A percentile compares a stretch with the other conserved stretches of the same genome.
phyloP scores from a whole-genome alignment of 92 coral and sea anemone species.

The Nematostella vectensis region DNA sequence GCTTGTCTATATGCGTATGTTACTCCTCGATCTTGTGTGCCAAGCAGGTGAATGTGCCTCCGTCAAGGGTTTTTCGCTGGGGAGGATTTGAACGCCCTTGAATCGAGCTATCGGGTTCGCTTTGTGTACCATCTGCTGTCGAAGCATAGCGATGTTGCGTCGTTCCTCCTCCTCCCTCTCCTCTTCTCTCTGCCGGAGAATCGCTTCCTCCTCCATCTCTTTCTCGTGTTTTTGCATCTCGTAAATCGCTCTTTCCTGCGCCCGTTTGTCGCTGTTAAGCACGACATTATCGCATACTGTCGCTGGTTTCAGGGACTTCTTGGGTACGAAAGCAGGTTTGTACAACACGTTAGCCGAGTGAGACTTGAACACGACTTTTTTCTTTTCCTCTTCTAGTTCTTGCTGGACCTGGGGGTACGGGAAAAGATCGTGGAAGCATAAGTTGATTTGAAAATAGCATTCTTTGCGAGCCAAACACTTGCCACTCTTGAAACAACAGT shows the following conservation, averaged over 20 bases:
- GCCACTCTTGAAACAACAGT: too few relatives aligned
- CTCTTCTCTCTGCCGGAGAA: conserved; percentile 46
- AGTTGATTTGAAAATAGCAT: background rate
- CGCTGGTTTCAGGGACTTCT: conserved; percentile 69
- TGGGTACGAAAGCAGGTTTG: conserved; percentile 79
- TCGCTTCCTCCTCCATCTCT: conserved; percentile 48
- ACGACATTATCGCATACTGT: conserved; percentile 78
- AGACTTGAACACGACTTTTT: conserved; percentile 73
- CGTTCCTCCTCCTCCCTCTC: conserved; percentile 74
- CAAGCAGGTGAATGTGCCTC: conserved; percentile 78
- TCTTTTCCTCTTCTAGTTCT: conserved; percentile 59
- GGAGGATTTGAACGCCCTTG: conserved; percentile 46
- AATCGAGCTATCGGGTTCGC: conserved; percentile 79
- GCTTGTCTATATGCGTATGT: conserved; percentile 36
- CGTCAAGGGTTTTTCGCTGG: conserved; percentile 70
- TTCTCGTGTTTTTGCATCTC: conserved; percentile 66
- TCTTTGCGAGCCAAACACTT: background rate
- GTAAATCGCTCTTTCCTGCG: conserved; percentile 66
- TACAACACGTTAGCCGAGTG: conserved; percentile 66
- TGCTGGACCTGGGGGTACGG: conserved; percentile 79
- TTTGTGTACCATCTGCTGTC: conserved; percentile 89
- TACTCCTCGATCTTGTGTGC: conserved; percentile 59
- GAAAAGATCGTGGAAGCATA: background rate
- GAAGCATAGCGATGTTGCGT: conserved; percentile 32
- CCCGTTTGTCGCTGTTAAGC: conserved; percentile 71